A percentile compares a stretch with the other conserved stretches of the same genome.
These are phyloP conservation scores for Protosalanx chinensis DNA, from an alignment of 2,797 vertebrate genomes.

Conservation along the genomic window DNA sequence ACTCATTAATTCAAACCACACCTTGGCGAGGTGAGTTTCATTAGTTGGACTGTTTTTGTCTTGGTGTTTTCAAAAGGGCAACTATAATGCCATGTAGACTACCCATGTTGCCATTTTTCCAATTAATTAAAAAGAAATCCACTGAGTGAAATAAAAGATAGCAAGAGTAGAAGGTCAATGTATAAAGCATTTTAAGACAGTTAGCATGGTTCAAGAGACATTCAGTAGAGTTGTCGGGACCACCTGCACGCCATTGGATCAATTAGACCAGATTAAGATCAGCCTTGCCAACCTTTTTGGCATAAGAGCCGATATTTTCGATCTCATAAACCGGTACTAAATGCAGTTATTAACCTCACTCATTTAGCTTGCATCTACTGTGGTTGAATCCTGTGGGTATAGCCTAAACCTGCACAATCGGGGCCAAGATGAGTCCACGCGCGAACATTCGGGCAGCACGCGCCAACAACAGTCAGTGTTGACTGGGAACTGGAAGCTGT, in stretches of 20 bases:
- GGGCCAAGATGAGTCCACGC: slow-evolving; percentile 17
- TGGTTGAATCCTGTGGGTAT: too few species aligned
- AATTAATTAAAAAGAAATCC: background rate
- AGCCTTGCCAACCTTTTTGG: background rate
- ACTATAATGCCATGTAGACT: too few species aligned
- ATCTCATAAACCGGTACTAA: background rate
- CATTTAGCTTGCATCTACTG: slow-evolving; percentile 31
- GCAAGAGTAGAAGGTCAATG: too few species aligned
- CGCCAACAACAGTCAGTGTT: background rate
- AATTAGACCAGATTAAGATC: background rate
- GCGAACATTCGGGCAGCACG: background rate
- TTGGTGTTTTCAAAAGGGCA: too few species aligned
- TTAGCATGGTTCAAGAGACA: background rate
- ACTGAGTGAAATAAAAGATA: background rate
- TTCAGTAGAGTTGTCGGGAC: background rate
- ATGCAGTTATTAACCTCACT: background rate
- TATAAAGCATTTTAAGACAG: too few species aligned
- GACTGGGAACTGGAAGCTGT: background rate
- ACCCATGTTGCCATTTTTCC: too few species aligned
- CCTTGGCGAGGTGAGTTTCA: too few species aligned
- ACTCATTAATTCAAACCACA: too few species aligned
- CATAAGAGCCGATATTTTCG: background rate
- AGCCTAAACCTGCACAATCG: background rate
- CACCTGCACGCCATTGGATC: background rate
- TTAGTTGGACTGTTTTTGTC: too few species aligned